phyloP scores from a whole-genome alignment of 2,113 vertebrate genomes.

The Tetrao urogallus region DNA sequence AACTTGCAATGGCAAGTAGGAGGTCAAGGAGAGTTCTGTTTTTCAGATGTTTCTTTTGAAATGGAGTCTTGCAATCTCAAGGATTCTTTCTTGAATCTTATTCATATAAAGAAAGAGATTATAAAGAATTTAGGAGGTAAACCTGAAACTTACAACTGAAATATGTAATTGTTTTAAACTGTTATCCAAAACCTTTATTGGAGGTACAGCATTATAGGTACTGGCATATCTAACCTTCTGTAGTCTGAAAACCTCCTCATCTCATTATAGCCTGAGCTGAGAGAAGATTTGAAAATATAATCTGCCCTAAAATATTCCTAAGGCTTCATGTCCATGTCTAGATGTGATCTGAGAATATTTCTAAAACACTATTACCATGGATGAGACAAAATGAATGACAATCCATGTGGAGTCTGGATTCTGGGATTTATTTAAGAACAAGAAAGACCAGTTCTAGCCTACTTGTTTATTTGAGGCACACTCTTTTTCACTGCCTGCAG shows the following conservation, averaged over 20 bases:
- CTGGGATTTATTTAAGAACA: neutral
- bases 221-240: neutral
- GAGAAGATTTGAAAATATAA: neutral
- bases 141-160: neutral
- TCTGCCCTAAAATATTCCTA: neutral
- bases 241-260: neutral
- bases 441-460: neutral
- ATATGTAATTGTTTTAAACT: neutral
- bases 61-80: neutral
- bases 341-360: neutral
- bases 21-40: neutral
- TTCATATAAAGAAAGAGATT: neutral
- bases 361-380: neutral
- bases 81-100: neutral
- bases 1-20: neutral
- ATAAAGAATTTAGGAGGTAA: neutral
- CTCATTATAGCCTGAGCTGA: neutral
- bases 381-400: neutral
- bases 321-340: neutral
- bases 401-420: neutral
- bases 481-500: neutral
- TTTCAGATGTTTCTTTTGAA: neutral
- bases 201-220: neutral
- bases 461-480: neutral
- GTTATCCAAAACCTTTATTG: neutral